These are phyloP conservation scores for Leucophenga varia DNA, from an alignment of 1,140 invertebrate genomes.

Conservation along the genomic window DNA sequence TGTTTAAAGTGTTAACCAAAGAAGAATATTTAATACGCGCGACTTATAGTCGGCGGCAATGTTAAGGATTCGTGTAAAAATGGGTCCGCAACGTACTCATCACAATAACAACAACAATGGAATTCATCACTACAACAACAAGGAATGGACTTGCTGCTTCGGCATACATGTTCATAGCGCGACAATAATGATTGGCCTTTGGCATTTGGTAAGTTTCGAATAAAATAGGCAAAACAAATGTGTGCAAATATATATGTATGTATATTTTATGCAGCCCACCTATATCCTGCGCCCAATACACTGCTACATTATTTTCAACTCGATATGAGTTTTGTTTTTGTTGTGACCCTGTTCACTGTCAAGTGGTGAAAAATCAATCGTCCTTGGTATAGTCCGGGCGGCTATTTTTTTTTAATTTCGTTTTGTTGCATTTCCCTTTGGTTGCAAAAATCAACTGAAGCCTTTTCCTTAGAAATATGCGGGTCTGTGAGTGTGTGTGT, in stretches of 20 bases:
- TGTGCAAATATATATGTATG: conserved; percentile 9
- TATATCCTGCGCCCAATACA: conserved; percentile 9
- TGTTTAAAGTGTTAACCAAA: too few relatives aligned
- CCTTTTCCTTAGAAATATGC: too few relatives aligned
- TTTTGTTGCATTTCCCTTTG: too few relatives aligned
- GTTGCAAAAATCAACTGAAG: too few relatives aligned
- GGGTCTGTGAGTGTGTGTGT: too few relatives aligned
- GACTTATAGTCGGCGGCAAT: conserved; percentile 57
- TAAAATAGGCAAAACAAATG: conserved; percentile 1
- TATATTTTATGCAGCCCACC: conserved; percentile 15
- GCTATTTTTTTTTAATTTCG: too few relatives aligned
- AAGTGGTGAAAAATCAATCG: conserved; percentile 45
- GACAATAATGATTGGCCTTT: conserved; percentile 76
- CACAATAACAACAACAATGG: conserved; percentile 23
- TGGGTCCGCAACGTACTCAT: conserved; percentile 61
- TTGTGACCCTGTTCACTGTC: conserved; percentile 48
- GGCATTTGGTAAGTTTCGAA: conserved; percentile 72
- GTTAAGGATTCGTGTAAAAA: conserved; percentile 66
- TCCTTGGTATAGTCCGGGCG: conserved; percentile 4
- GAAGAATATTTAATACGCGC: too few relatives aligned
- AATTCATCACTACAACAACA: conserved; percentile 53
- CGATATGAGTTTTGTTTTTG: too few relatives aligned
- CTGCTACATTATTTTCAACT: too few relatives aligned
- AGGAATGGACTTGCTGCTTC: conserved; percentile 75
- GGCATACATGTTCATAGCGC: conserved; percentile 82